Evolutionary conservation across 2,797 vertebrate genomes (phyloP).

Genomic region (Sebastes flavidus): DNA sequence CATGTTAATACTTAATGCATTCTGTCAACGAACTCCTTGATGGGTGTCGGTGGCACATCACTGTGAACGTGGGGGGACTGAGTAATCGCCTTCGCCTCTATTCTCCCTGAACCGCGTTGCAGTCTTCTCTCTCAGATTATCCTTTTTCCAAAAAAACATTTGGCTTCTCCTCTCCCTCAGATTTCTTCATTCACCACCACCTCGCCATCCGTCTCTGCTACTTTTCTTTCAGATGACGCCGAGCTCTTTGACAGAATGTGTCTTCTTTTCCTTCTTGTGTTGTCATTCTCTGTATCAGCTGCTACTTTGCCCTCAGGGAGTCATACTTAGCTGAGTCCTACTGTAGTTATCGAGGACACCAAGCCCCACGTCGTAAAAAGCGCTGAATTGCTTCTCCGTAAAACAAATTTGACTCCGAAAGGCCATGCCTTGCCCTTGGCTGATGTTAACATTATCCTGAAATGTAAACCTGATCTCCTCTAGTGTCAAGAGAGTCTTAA

Average conservation of each 20-base stretch:
- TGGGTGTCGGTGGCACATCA: conserved; percentile 44
- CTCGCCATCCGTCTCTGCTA: conserved; percentile 16
- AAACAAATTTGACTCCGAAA: conserved; percentile 65
- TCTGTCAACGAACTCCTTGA: conserved; percentile 53
- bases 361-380: conserved; percentile 47
- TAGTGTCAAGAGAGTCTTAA: conserved; percentile 56
- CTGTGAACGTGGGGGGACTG: conserved; percentile 43
- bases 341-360: conserved; percentile 68
- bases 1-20: conserved; percentile 71
- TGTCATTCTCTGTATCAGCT: conserved; percentile 49
- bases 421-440: conserved; percentile 68
- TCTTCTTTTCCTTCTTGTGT: neutral
- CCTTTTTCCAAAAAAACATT: conserved; percentile 9
- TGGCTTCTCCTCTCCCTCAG: neutral
- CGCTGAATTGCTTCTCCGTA: conserved; percentile 52
- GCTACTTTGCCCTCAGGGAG: conserved; percentile 48
- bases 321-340: conserved; percentile 49
- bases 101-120: neutral
- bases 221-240: conserved; percentile 1
- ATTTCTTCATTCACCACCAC: neutral
- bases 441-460: conserved; percentile 72
- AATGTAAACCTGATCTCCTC: conserved; percentile 67
- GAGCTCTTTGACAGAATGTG: neutral
- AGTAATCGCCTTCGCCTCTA: neutral
- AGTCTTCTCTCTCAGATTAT: conserved; percentile 10